Evolutionary conservation across 2,797 vertebrate genomes (phyloP).

Genomic region (Paguma larvata): DNA sequence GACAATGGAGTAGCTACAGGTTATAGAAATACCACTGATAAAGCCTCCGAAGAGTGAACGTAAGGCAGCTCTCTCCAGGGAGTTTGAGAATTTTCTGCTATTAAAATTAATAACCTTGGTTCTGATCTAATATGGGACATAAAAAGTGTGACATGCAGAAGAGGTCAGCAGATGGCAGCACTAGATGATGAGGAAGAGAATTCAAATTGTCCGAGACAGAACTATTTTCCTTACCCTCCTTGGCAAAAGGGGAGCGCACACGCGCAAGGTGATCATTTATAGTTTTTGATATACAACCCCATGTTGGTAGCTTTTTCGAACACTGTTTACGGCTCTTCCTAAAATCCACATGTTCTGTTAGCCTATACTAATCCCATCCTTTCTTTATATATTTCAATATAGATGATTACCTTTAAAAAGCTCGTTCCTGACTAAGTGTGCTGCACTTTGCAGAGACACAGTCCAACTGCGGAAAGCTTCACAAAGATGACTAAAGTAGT

Average conservation of each 20-base stretch:
- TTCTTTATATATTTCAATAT: not conserved
- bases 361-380: not conserved
- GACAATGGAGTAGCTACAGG: not conserved
- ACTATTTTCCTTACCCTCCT: not conserved
- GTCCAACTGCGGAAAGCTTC: not conserved
- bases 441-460: not conserved
- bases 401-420: not conserved
- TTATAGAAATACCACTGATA: not conserved
- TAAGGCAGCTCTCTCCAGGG: not conserved
- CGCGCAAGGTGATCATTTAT: not conserved
- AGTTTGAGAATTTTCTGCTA: not conserved
- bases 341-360: not conserved
- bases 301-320: not conserved
- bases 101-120: not conserved
- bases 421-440: not conserved
- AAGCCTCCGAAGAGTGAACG: not conserved
- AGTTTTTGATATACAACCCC: not conserved
- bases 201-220: not conserved
- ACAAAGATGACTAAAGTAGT: not conserved
- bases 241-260: not conserved
- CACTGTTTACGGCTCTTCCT: not conserved
- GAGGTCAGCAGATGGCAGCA: constrained; percentile 80
- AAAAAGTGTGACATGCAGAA: constrained; percentile 43
- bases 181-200: not conserved
- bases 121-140: not conserved